Percentiles rank a stretch among this genome's conserved stretches.
phyloP scores from a whole-genome alignment of 2,113 vertebrate species.

The Cynopterus brachyotis region DNA sequence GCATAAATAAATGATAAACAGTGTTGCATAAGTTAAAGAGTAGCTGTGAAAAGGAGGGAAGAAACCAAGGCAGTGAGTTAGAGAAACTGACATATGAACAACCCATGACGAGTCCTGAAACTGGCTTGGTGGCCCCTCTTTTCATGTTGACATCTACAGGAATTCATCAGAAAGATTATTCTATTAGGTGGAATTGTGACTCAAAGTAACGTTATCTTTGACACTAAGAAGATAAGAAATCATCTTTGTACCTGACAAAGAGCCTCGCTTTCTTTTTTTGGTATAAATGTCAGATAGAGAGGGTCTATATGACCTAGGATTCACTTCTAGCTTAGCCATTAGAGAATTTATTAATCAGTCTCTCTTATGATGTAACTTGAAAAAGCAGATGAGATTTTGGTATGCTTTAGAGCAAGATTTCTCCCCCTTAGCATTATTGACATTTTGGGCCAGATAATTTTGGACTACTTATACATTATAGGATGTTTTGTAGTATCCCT shows the following conservation, averaged over 20 bases:
- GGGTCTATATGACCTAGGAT: background rate
- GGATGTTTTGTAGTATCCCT: background rate
- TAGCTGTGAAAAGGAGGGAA: background rate
- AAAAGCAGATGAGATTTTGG: background rate
- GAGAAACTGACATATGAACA: background rate
- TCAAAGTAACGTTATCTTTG: constrained; percentile 16
- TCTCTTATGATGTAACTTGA: constrained; percentile 18
- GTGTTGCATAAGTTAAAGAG: background rate
- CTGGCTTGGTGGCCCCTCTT: background rate
- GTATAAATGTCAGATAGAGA: constrained; percentile 12
- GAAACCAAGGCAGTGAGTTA: background rate
- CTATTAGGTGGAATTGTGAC: constrained; percentile 22
- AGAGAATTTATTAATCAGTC: background rate
- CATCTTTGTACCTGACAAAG: background rate
- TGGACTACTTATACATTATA: background rate
- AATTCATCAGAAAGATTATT: background rate
- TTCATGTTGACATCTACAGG: background rate
- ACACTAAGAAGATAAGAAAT: background rate
- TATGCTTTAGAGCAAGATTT: background rate
- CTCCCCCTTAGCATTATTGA: background rate
- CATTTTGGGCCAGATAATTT: background rate
- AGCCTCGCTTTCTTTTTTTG: background rate
- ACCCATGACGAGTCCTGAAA: background rate
- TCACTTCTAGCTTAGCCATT: background rate
- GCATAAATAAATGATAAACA: background rate